Percentiles rank a stretch among this genome's conserved stretches.
phyloP scores from a whole-genome alignment of 2,113 vertebrate species.

The Trematomus loennbergii region DNA sequence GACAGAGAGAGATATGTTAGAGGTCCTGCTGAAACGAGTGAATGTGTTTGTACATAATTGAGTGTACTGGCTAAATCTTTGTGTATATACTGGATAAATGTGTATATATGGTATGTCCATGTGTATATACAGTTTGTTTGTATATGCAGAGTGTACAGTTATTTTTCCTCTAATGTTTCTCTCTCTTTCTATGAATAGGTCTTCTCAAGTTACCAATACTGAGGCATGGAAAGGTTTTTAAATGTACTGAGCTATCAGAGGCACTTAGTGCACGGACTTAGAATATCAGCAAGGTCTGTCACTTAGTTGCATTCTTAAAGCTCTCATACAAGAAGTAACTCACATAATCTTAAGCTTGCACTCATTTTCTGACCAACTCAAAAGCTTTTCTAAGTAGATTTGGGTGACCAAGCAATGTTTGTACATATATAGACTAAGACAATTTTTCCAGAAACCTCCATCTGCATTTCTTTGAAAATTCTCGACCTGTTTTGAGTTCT shows the following conservation, averaged over 20 bases:
- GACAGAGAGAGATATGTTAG: constrained; percentile 80
- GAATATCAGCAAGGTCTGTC: constrained; percentile 76
- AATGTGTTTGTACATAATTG: constrained; percentile 81
- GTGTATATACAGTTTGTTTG: constrained; percentile 85
- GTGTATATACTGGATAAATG: constrained; percentile 84
- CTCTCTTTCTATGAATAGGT: constrained; percentile 80
- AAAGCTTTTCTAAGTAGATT: constrained; percentile 83
- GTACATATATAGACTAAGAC: constrained; percentile 81
- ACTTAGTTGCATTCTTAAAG: constrained; percentile 74
- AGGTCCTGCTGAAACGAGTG: constrained; percentile 80
- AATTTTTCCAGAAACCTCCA: constrained; percentile 72
- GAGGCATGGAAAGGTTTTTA: constrained; percentile 76
- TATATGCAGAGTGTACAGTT: constrained; percentile 86
- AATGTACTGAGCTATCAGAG: constrained; percentile 70
- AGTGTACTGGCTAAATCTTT: constrained; percentile 65
- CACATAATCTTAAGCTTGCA: constrained; percentile 80
- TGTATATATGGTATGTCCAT: constrained; percentile 85
- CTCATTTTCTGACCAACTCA: constrained; percentile 83
- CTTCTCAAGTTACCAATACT: constrained; percentile 75
- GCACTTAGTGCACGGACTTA: constrained; percentile 80
- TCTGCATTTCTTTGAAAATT: constrained; percentile 77
- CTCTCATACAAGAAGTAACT: constrained; percentile 69
- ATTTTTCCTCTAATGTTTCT: constrained; percentile 81
- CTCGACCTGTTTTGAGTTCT: constrained; percentile 76
- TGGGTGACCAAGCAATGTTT: constrained; percentile 85